phyloP scores from a whole-genome alignment of 2,888 invertebrate species.

The Kuschelorhynchus macadamiae region DNA sequence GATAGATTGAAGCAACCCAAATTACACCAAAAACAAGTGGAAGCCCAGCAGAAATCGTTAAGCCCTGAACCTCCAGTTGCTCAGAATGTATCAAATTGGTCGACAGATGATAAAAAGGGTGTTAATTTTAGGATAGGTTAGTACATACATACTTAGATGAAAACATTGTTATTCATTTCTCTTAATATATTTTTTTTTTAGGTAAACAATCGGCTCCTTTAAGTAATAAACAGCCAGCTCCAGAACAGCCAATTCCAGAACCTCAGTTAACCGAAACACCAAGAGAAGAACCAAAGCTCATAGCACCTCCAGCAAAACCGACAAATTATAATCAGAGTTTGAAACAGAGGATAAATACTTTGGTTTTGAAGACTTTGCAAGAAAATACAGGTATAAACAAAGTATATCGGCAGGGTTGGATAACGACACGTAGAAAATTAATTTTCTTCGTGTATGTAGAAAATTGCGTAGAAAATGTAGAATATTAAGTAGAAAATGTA shows the following conservation, averaged over 20 bases:
- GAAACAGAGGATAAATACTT: constrained; percentile 89
- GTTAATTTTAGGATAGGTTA: constrained; percentile 59
- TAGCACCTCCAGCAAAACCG: not conserved
- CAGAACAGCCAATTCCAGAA: constrained; percentile 1
- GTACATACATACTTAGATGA: no score
- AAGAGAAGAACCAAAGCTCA: not conserved
- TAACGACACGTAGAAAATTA: no score
- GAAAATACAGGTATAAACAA: constrained; percentile 81
- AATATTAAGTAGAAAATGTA: no score
- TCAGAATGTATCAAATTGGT: constrained; percentile 21
- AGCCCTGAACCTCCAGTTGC: constrained; percentile 58
- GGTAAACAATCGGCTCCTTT: not conserved
- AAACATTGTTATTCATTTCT: not conserved
- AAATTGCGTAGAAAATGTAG: no score
- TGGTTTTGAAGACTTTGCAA: constrained; percentile 90
- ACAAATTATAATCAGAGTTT: constrained; percentile 80
- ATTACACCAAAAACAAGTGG: constrained; percentile 60
- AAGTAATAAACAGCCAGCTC: not conserved
- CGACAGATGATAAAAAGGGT: constrained; percentile 48
- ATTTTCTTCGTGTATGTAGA: no score
- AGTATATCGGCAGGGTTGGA: no score
- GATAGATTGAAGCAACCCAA: constrained; percentile 66
- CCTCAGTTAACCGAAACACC: not conserved
- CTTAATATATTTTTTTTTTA: constrained; percentile 1
- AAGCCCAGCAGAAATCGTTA: constrained; percentile 58